A percentile compares a stretch with the other conserved stretches of the same genome.
phyloP scores from a whole-genome alignment of 2,888 invertebrate genomes.

The Trichogramma evanescens region DNA sequence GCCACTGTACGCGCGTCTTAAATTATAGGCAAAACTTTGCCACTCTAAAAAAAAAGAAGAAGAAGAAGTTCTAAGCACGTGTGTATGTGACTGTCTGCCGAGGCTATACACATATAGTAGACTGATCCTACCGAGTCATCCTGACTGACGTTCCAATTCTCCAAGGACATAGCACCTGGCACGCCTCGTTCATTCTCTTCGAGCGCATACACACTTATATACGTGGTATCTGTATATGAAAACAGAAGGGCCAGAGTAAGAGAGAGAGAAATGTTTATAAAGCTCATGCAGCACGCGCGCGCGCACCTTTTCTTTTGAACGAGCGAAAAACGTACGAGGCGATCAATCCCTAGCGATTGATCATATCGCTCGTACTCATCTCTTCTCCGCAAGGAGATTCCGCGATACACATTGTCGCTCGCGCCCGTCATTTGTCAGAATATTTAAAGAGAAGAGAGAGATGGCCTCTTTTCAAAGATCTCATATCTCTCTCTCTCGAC shows the following conservation, averaged over 20 bases:
- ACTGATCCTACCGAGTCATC: constrained; percentile 4
- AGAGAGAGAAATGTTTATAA: background rate
- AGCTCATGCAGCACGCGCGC: no score
- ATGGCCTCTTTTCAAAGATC: background rate
- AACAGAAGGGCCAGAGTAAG: background rate
- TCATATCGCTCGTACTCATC: constrained; percentile 31
- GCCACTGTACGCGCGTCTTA: no score
- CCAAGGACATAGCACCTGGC: constrained; percentile 20
- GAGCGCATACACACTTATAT: background rate
- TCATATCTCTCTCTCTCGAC: background rate
- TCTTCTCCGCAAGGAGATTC: constrained; percentile 26
- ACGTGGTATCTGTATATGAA: no score
- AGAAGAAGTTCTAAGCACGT: no score
- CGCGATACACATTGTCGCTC: constrained; percentile 28
- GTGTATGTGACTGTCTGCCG: no score
- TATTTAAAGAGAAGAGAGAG: background rate
- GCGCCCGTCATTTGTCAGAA: constrained; percentile 21
- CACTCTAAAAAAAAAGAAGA: no score
- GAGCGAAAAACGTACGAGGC: constrained; percentile 18
- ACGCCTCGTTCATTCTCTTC: background rate
- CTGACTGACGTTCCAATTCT: constrained; percentile 23
- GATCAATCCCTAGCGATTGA: constrained; percentile 33
- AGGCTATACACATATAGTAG: no score
- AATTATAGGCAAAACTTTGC: no score
- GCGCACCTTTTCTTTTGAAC: background rate